Evolutionary conservation across 2,888 invertebrate genomes (phyloP), one percentile per base, ranked within the genome.

Genomic region (Dioctria rufipes): DNA sequence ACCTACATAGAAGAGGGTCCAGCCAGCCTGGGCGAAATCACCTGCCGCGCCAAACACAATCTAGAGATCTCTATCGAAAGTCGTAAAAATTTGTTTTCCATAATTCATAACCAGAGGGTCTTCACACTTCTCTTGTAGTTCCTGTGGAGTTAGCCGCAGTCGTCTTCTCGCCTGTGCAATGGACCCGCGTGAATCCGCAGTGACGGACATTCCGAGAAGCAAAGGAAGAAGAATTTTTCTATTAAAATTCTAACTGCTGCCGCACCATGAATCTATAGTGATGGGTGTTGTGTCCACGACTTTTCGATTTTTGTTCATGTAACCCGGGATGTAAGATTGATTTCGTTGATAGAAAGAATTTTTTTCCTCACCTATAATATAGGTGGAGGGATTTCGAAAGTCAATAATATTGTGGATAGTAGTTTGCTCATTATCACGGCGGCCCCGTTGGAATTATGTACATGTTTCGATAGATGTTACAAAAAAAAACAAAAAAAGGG

Each of bases 11-110:
- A 40, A 51, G 73, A 80, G 25, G 75, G 60, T 42, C 37, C 66
- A 49, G 58, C 25, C 1, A 25, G 25, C 25, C 25, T 25, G 66
- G 69, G 63, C 51, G 5, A 77, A 80, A 75, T 81, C 81, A 80
- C 81, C 81, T 80, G 80, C 81, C 75, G 81, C 37, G 81, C 71
- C 66, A 65, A 77, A 78, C 65, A 78, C 77, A 77, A 49, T 42
- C 75, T 75, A 61, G n/a, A 77, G 81, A 81, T 81, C 60, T 81
- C 71, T 81, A 81, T 81, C 81, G 80, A 69, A 51, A 80, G 63
- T 80, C 81, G 75, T 81, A 80, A 80, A 80, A 81, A 81, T 81
- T 81, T 81, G 81, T 81, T 81, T 81, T 81, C 81, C 66, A 81
- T 81, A 81, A 81, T 80, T 81, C 81, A 80, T 81, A 80, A 78